Evolutionary conservation across 2,888 invertebrate genomes (phyloP).

Genomic region (Laothoe populi): DNA sequence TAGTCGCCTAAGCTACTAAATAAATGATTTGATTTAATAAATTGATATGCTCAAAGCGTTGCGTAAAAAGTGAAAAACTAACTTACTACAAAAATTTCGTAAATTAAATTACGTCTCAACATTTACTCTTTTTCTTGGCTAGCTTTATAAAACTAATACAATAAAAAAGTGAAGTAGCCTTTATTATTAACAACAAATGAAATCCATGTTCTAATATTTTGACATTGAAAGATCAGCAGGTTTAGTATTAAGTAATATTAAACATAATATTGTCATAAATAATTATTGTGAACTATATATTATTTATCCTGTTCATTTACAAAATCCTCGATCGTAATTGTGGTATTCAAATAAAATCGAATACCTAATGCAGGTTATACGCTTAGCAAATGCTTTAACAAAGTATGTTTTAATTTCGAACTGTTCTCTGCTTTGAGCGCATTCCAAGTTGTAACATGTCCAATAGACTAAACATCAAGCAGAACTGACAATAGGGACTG

Average conservation of each 20-base stretch:
- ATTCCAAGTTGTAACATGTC: conserved; percentile 59
- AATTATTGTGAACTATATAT: too few species aligned
- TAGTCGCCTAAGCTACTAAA: too few species aligned
- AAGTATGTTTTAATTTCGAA: conserved; percentile 70
- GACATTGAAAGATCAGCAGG: not conserved
- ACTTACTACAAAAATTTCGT: not conserved
- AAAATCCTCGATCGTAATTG: not conserved
- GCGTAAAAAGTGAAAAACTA: not conserved
- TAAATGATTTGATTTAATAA: too few species aligned
- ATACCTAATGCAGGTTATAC: conserved; percentile 33
- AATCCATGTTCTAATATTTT: not conserved
- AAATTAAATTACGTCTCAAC: conserved; percentile 3
- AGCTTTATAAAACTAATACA: not conserved
- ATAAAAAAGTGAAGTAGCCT: not conserved
- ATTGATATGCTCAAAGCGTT: not conserved
- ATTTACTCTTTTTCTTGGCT: not conserved
- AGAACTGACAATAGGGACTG: conserved; percentile 15
- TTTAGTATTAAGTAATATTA: too few species aligned
- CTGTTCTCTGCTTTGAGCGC: conserved; percentile 53
- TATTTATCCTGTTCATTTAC: too few species aligned
- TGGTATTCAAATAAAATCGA: conserved; percentile 26
- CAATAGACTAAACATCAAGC: conserved; percentile 24
- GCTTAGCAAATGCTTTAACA: conserved; percentile 53
- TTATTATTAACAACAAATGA: not conserved
- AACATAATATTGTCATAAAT: too few species aligned